Conservation (phyloP, 2,888 invertebrate species). For the Iselma pallidipennis region DNA sequence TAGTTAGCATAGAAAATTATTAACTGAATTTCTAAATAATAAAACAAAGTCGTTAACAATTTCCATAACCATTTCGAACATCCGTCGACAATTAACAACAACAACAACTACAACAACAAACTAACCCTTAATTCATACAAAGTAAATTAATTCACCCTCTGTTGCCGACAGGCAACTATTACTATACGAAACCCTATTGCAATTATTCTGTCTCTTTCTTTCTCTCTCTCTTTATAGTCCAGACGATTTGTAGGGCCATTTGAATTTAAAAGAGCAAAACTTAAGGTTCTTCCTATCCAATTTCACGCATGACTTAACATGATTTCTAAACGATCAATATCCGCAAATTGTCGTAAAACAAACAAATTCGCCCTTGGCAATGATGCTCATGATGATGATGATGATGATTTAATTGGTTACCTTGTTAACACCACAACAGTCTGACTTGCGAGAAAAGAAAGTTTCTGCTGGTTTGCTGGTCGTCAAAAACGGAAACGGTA, state of each 20-base stretch:
- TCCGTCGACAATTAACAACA: constrained; percentile 16
- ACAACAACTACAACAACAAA: too few species aligned
- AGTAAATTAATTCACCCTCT: constrained; percentile 14
- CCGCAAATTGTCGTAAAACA: neutral
- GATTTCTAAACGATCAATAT: neutral
- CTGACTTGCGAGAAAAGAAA: neutral
- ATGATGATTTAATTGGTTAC: neutral
- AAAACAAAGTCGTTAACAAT: neutral
- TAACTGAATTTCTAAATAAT: neutral
- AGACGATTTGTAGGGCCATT: constrained; percentile 8
- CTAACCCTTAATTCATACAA: constrained; percentile 8
- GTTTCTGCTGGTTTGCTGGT: neutral
- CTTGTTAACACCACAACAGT: too few species aligned
- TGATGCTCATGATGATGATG: neutral
- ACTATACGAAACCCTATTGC: constrained; percentile 1
- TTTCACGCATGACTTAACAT: neutral
- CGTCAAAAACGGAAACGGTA: neutral
- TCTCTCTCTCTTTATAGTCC: too few species aligned
- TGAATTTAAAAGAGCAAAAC: neutral
- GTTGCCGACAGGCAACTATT: constrained; percentile 7
- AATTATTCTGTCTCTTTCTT: constrained; percentile 5
- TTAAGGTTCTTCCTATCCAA: neutral
- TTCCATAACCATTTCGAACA: neutral
- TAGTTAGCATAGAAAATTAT: too few species aligned
- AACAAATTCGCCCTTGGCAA: neutral